Conservation (phyloP, 2,888 invertebrate species). For the Trachelus tabidus region DNA sequence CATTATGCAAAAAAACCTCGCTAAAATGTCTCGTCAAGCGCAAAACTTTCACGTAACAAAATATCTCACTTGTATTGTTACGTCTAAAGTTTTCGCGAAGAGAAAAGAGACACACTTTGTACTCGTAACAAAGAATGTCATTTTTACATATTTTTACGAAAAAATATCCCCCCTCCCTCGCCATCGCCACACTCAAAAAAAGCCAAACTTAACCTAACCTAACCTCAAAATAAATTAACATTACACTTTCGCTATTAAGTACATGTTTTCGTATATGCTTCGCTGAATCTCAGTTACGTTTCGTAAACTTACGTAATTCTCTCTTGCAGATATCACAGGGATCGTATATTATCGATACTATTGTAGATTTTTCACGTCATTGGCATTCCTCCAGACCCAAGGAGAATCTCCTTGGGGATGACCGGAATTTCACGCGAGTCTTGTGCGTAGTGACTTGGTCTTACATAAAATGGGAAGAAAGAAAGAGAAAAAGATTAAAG, state of each 20-base stretch:
- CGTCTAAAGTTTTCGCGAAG: not conserved
- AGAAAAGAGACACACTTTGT: not conserved
- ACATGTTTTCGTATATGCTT: constrained; percentile 23
- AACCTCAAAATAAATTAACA: constrained; percentile 28
- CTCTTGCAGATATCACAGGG: not conserved
- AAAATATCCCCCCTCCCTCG: no score
- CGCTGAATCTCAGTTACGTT: not conserved
- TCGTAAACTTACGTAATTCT: not conserved
- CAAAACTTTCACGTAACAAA: not conserved
- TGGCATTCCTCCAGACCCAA: constrained; percentile 36
- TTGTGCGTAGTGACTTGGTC: not conserved
- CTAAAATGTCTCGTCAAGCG: not conserved
- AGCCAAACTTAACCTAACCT: not conserved
- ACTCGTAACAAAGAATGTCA: no score
- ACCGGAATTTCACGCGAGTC: not conserved
- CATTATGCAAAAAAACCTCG: not conserved
- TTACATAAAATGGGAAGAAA: not conserved
- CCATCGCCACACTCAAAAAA: not conserved
- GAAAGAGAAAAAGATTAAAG: not conserved
- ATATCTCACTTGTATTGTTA: not conserved
- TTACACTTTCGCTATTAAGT: constrained; percentile 23
- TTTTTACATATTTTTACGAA: no score
- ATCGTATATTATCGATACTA: constrained; percentile 29
- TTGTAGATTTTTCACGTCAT: constrained; percentile 31
- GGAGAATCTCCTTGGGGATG: not conserved